Evolutionary conservation across 2,113 vertebrate species (phyloP), one percentile per base, ranked within the genome.

Genomic region (Zootoca vivipara): DNA sequence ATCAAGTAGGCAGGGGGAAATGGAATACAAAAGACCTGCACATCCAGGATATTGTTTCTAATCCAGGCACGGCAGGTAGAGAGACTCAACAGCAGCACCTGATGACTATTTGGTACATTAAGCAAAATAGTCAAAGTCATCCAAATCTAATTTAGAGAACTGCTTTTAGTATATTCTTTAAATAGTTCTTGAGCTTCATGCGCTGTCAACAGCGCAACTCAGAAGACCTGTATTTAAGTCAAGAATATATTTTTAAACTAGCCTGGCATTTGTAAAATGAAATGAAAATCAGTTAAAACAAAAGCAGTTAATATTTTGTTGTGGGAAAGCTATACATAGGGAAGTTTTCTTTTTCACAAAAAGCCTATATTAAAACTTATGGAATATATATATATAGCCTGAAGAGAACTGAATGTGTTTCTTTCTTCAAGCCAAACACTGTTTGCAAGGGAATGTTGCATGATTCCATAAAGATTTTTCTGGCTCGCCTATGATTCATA

Each of bases 241-340:
- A 58, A 78, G 65, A 38, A 42, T 72, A 62, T n/a, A 40, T 40
- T 42, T 62, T 84, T 70, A 83, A 89, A 33, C n/a, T 78, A 58
- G 13, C 22, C 13, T 65, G 33, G 5, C 16, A 82, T n/a, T 13
- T 65, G 40, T 77, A 8, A 65, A 75, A 24, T 77, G 89, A 88
- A 86, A 89, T 65, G 16, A 88, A 89, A 89, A 83, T 12, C 26
- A 74, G 30, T 93, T 87, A 78, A 85, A 92, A 91, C 85, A 52
- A 72, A 12, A 28, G 22, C 52, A 70, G 9, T 38, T 69, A 70
- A 79, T 38, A 70, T 16, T 35, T 38, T 58, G 15, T 38, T 20
- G 15, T 2, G 33, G 28, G 38, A 46, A 38, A 72, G 1, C 24
- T 64, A n/a, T 85, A 40, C 15, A 40, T 16, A 52, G 30, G n/a